phyloP scores from a whole-genome alignment of 2,888 invertebrate species.

The Theretra japonica region DNA sequence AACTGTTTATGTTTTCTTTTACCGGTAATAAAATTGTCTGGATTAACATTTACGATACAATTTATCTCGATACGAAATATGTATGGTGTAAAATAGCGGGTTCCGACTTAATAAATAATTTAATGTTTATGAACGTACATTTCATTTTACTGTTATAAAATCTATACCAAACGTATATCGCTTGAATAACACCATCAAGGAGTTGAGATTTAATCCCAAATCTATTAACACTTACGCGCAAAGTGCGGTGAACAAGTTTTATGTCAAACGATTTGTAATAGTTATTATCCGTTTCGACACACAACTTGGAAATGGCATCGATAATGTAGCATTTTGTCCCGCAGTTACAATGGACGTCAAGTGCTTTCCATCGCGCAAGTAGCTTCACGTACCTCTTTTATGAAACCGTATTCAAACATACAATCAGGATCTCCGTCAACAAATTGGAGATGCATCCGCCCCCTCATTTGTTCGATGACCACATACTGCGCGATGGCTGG shows the following conservation, averaged over 20 bases:
- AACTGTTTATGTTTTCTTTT: neutral
- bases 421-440: constrained; percentile 72
- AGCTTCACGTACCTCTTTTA: constrained; percentile 54
- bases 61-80: neutral
- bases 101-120: neutral
- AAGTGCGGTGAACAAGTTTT: neutral
- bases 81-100: neutral
- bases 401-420: constrained; percentile 67
- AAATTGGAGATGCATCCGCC: constrained; percentile 69
- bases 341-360: constrained; percentile 7
- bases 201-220: neutral
- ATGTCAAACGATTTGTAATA: neutral
- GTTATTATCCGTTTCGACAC: neutral
- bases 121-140: neutral
- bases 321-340: constrained; percentile 20
- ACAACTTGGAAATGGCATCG: neutral
- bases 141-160: constrained; percentile 1
- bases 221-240: constrained; percentile 5
- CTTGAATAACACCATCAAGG: neutral
- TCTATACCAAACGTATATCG: neutral
- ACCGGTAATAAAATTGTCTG: constrained; percentile 2
- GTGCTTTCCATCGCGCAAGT: neutral
- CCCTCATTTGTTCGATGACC: constrained; percentile 59
- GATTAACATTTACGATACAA: neutral
- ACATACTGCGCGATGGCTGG: constrained; percentile 32